Evolutionary conservation across 1,140 invertebrate genomes (phyloP).

Genomic region (Ceratitis capitata): DNA sequence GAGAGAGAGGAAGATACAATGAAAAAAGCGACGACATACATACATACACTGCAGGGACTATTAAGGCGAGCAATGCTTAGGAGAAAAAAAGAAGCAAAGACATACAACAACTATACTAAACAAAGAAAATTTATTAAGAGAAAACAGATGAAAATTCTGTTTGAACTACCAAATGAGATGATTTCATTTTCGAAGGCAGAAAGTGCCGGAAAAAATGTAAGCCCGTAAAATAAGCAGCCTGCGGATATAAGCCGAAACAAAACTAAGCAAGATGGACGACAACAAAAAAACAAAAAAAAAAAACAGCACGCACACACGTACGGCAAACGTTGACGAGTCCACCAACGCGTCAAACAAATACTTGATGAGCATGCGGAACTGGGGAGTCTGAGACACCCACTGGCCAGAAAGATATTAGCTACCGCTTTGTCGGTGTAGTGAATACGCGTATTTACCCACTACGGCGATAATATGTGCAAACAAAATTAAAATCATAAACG

Average conservation of each 20-base stretch:
- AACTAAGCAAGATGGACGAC: too few relatives aligned
- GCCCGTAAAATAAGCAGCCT: background rate
- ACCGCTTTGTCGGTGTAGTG: background rate
- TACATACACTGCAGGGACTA: too few relatives aligned
- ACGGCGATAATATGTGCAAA: conserved; percentile 24
- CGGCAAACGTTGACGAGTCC: conserved; percentile 1
- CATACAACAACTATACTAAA: conserved; percentile 1
- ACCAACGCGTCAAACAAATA: background rate
- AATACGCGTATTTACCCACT: background rate
- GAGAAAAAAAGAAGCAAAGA: background rate
- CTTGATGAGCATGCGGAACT: background rate
- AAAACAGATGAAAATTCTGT: background rate
- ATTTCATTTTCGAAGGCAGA: conserved; percentile 30
- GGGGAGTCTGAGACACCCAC: background rate
- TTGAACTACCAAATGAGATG: conserved; percentile 35
- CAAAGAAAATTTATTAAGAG: background rate
- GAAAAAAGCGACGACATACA: too few relatives aligned
- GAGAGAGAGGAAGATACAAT: background rate
- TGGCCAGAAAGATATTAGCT: background rate
- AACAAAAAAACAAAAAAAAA: background rate
- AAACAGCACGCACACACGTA: background rate
- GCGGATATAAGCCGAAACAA: background rate
- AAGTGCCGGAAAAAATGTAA: too few relatives aligned
- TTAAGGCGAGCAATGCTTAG: too few relatives aligned
- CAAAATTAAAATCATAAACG: conserved; percentile 23